A percentile compares a stretch with the other conserved stretches of the same genome.
These are phyloP conservation scores for Hirtodrosophila histrioides DNA, from an alignment of 2,888 invertebrate genomes.

Conservation along the genomic window DNA sequence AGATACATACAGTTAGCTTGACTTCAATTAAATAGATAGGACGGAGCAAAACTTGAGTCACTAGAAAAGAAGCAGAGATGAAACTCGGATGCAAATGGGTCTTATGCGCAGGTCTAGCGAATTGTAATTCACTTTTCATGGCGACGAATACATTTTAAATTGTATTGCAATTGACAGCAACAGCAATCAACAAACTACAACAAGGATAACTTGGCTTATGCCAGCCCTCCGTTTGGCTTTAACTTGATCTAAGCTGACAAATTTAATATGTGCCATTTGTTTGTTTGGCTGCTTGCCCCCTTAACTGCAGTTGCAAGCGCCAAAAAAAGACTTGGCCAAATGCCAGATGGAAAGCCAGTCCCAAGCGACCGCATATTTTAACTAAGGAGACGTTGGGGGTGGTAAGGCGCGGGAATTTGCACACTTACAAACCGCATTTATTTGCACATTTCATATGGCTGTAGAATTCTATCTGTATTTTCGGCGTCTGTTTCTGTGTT, in stretches of 20 bases:
- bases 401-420: conserved; percentile 11
- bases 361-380: no score
- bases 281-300: conserved; percentile 57
- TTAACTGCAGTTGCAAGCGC: conserved; percentile 42
- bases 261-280: conserved; percentile 71
- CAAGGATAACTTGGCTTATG: conserved; percentile 15
- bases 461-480: conserved; percentile 19
- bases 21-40: no score
- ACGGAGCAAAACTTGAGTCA: no score
- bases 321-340: conserved; percentile 55
- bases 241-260: conserved; percentile 62
- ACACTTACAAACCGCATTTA: conserved; percentile 55
- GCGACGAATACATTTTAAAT: conserved; percentile 49
- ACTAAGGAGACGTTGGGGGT: no score
- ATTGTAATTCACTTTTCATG: conserved; percentile 52
- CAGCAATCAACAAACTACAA: conserved; percentile 14
- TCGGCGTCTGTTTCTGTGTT: conserved; percentile 5
- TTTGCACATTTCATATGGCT: conserved; percentile 53
- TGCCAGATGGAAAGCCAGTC: conserved; percentile 54
- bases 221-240: conserved; percentile 29
- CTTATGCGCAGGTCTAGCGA: conserved; percentile 5
- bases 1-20: no score
- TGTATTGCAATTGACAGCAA: conserved; percentile 51
- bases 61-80: no score
- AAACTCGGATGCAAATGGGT: no score